Evolutionary conservation across 2,797 vertebrate species (phyloP).

Genomic region (Gadopsis marmoratus): DNA sequence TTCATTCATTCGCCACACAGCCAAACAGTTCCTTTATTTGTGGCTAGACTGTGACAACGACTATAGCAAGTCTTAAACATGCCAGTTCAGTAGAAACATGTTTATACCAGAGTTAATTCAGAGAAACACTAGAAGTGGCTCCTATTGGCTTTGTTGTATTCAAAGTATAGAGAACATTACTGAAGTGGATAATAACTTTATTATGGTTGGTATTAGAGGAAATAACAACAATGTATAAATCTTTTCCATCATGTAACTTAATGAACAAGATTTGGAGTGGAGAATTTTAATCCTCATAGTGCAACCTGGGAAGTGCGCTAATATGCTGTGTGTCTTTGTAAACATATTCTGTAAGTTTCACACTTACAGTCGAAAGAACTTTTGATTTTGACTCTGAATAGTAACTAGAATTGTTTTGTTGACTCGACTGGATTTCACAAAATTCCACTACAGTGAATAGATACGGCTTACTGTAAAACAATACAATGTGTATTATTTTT

Average conservation of each 20-base stretch:
- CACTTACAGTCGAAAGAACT: not conserved
- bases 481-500: conserved; percentile 15
- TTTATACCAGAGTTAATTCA: not conserved
- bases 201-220: not conserved
- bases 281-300: not conserved
- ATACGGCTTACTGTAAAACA: not conserved
- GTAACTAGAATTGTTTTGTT: not conserved
- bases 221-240: not conserved
- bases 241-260: not conserved
- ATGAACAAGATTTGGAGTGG: not conserved
- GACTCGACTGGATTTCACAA: not conserved
- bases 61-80: not conserved
- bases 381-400: not conserved
- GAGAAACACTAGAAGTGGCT: not conserved
- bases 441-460: not conserved
- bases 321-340: not conserved
- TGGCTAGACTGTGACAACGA: not conserved
- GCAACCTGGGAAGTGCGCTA: not conserved
- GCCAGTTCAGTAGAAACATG: not conserved
- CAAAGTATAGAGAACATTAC: not conserved
- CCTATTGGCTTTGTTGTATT: not conserved
- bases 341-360: not conserved
- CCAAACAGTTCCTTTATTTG: conserved; percentile 40
- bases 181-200: not conserved
- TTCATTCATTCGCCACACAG: not conserved